These are phyloP conservation scores for Muscina levida DNA, from an alignment of 2,888 invertebrate species.

Conservation along the genomic window DNA sequence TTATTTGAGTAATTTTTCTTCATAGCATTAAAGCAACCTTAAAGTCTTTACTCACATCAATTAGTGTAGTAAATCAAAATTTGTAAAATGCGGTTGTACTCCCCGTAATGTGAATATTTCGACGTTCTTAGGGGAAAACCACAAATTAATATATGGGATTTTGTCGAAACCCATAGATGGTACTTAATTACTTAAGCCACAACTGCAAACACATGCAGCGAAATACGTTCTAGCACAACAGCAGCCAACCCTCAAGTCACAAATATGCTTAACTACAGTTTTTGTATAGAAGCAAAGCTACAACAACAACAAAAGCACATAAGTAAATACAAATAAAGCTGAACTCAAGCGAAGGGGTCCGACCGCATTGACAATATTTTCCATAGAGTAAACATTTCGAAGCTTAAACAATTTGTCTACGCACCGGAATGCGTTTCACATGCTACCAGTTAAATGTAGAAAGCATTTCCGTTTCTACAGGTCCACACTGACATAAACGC, in stretches of 20 bases:
- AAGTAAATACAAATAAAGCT: slow-evolving; percentile 20
- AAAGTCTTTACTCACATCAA: no score
- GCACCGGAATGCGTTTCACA: slow-evolving; percentile 55
- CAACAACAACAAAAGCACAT: slow-evolving; percentile 7
- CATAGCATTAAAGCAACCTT: no score
- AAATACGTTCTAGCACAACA: no score
- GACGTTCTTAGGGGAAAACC: slow-evolving; percentile 27
- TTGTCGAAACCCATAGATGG: slow-evolving; percentile 38
- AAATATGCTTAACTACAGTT: not conserved
- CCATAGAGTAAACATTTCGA: slow-evolving; percentile 37
- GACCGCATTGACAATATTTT: slow-evolving; percentile 40
- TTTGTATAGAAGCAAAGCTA: not conserved
- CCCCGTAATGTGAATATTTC: not conserved
- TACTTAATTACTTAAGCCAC: slow-evolving; percentile 65
- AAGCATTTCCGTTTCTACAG: slow-evolving; percentile 50
- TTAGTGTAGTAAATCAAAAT: not conserved
- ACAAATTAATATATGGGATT: slow-evolving; percentile 54
- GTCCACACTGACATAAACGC: not conserved
- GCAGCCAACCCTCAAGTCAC: not conserved
- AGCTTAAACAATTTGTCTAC: slow-evolving; percentile 58
- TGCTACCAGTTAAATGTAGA: slow-evolving; percentile 13
- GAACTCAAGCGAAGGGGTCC: slow-evolving; percentile 3
- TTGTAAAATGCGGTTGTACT: not conserved
- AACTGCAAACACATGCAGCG: slow-evolving; percentile 45
- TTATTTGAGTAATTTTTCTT: no score